Conservation (phyloP, 2,113 vertebrate species). For the Phrynocephalus versicolor region DNA sequence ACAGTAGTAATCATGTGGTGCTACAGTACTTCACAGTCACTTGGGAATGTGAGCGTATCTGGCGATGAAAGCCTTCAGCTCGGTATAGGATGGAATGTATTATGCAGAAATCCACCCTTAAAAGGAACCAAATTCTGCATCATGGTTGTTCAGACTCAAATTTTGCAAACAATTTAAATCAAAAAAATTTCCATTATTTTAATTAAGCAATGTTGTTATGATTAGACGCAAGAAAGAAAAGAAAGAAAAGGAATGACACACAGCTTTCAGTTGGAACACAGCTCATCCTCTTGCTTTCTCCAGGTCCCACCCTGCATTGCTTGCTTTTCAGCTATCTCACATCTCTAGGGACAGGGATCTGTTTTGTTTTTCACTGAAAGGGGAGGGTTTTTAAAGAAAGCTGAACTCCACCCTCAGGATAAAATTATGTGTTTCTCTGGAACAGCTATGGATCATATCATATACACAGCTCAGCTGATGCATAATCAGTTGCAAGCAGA, state of each 20-base stretch:
- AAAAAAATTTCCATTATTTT: too few species aligned
- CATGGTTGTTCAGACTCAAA: too few species aligned
- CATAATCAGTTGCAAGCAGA: background rate
- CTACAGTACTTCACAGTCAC: too few species aligned
- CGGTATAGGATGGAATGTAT: too few species aligned
- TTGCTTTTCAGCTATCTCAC: background rate
- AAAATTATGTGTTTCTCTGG: background rate
- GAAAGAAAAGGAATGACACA: background rate
- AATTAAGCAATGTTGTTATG: too few species aligned
- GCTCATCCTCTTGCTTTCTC: background rate
- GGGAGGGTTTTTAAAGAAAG: too few species aligned
- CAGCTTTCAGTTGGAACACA: background rate
- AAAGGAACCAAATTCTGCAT: too few species aligned
- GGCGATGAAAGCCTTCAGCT: too few species aligned
- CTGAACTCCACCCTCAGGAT: background rate
- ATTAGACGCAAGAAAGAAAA: background rate
- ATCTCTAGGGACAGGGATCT: background rate
- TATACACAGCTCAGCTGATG: background rate
- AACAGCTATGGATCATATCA: background rate
- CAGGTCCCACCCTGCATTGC: background rate
- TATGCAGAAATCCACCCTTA: too few species aligned
- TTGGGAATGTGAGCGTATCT: too few species aligned
- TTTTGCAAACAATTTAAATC: too few species aligned
- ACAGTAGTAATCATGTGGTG: too few species aligned
- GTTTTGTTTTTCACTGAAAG: background rate